Conservation (phyloP, 2,797 vertebrate genomes). For the Agapornis canus region DNA sequence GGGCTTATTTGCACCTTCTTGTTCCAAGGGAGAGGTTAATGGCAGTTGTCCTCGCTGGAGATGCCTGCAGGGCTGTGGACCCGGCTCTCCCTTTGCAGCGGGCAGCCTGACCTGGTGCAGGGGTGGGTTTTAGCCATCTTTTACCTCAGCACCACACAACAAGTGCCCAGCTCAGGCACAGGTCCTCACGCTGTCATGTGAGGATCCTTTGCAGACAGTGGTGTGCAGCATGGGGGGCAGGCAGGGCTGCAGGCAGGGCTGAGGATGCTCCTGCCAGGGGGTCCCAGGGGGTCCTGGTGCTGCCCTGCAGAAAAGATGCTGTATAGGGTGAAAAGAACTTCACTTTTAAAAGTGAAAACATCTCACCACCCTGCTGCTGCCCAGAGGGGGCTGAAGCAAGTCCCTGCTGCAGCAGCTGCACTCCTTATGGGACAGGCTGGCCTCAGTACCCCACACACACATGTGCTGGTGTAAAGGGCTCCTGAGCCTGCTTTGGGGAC, state of each 20-base stretch:
- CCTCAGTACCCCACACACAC: accelerated
- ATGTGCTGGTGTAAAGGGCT: neutral
- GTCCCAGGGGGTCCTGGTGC: neutral
- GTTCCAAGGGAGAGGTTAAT: constrained; percentile 79
- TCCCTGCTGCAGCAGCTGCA: accelerated
- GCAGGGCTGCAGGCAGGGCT: neutral
- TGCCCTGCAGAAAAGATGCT: neutral
- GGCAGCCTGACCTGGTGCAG: accelerated
- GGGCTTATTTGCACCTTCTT: constrained; percentile 84
- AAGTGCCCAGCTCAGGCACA: accelerated
- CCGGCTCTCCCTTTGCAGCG: neutral
- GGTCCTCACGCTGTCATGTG: accelerated
- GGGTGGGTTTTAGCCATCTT: neutral
- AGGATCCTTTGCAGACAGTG: accelerated
- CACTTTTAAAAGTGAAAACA: neutral
- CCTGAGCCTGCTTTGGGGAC: neutral
- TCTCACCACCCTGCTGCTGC: accelerated
- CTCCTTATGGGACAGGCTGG: neutral
- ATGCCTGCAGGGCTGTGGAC: neutral
- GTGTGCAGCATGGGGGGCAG: neutral
- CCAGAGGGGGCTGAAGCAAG: accelerated
- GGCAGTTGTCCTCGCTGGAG: constrained; percentile 40
- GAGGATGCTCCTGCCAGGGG: neutral
- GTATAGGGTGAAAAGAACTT: neutral
- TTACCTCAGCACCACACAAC: neutral